Conservation (phyloP, 2,113 vertebrate species). For the Heterochromis multidens region DNA sequence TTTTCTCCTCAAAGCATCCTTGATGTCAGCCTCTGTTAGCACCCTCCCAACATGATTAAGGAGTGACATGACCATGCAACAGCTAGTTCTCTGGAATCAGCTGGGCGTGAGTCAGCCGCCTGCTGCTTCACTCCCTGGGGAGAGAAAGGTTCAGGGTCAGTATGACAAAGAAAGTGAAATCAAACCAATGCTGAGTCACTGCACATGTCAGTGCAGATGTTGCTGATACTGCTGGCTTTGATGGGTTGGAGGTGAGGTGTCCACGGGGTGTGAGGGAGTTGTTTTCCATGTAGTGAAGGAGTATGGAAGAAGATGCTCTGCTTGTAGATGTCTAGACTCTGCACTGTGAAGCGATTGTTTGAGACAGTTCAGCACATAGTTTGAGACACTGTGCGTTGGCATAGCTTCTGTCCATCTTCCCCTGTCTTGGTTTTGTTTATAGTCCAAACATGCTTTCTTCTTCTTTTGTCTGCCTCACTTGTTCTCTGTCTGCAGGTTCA, state of each 20-base stretch:
- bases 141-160: slow-evolving; percentile 23
- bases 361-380: not conserved
- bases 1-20: slow-evolving; percentile 31
- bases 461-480: not conserved
- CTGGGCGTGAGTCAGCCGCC: slow-evolving; percentile 48
- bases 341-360: not conserved
- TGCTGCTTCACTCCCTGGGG: slow-evolving; percentile 21
- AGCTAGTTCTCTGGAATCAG: slow-evolving; percentile 35
- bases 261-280: not conserved
- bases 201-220: slow-evolving; percentile 11
- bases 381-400: not conserved
- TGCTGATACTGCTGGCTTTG: not conserved
- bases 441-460: not conserved
- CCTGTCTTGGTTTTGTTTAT: not conserved
- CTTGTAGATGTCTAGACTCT: not conserved
- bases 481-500: not conserved
- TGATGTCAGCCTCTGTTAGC: slow-evolving; percentile 45
- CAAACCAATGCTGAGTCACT: slow-evolving; percentile 28
- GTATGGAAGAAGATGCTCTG: not conserved
- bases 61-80: slow-evolving; percentile 34
- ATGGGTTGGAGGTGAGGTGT: not conserved
- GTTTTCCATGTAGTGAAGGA: not conserved
- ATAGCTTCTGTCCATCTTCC: not conserved
- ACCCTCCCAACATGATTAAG: slow-evolving; percentile 27
- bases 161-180: slow-evolving; percentile 37